Evolutionary conservation across 2,113 vertebrate genomes (phyloP), one percentile per base, ranked within the genome.

Genomic region (Taurulus bubalis): DNA sequence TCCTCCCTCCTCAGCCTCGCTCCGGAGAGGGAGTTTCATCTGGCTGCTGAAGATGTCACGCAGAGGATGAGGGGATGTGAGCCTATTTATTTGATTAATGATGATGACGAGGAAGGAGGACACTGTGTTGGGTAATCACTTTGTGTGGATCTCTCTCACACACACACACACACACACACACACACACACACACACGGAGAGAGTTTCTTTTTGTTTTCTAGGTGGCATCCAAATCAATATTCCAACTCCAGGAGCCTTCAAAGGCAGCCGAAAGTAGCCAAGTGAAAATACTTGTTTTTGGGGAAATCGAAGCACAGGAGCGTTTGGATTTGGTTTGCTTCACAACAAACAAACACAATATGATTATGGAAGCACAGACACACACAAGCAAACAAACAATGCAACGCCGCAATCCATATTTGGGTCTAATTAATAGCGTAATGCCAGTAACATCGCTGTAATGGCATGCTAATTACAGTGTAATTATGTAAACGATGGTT

Each of bases 401-500:
- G 89, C 83, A 89, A 86, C 79, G 76, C 79, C 84, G 85, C 86
- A 53, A 77, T 85, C 73, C 92, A 89, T 87, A 84, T 91, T 93
- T 87, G 87, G 81, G 34, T 80, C 86, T 91, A 92, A 93, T 93
- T 90, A 93, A 93, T 89, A 87, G 83, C 88, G 75, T 92, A 93
- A 93, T 89, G 89, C 85, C 83, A 90, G 92, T 94, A 92, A 89
- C 90, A 91, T 92, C 71, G 88, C 90, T 40, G 87, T 94, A 92
- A 92, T 92, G 89, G 58, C 77, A 87, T 85, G 86, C 84, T 93
- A 93, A 93, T 92, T 91, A 79, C 66, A 0, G 85, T 83, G 87
- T 93, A 92, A 93, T 94, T 93, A 92, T 91, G 93, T 92, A 91
- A 92, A 90, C 89, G 90, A 90, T 82, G 79, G 89, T 91, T 90